Conservation (phyloP, 2,113 vertebrate genomes). For the Tiliqua scincoides region DNA sequence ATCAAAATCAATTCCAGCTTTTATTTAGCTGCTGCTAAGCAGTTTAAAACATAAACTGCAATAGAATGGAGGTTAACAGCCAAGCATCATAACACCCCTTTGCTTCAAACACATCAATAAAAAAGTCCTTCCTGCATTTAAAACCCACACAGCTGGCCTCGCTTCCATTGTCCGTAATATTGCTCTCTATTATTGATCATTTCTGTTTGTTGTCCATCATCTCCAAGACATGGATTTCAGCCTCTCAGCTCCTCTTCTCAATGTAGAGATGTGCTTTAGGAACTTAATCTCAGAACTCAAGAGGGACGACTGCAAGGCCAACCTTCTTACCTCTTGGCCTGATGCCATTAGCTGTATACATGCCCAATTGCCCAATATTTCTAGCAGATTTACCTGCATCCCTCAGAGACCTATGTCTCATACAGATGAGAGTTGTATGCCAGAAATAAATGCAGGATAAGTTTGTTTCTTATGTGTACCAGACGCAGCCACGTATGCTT, state of each 20-base stretch:
- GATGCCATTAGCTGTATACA: not conserved
- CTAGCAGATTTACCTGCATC: not conserved
- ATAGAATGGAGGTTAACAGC: conserved; percentile 66
- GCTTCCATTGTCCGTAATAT: conserved; percentile 19
- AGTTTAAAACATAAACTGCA: conserved; percentile 66
- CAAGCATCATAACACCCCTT: conserved; percentile 49
- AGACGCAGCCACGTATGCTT: no score
- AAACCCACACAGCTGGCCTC: not conserved
- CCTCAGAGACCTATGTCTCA: not conserved
- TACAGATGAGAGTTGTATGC: not conserved
- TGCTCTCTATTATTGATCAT: conserved; percentile 56
- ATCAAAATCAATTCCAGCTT: conserved; percentile 70
- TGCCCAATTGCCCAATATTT: not conserved
- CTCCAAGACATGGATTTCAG: conserved; percentile 47
- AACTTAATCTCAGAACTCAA: not conserved
- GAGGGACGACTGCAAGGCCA: not conserved
- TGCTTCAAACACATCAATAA: conserved; percentile 54
- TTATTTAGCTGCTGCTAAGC: conserved; percentile 63
- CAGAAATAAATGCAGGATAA: not conserved
- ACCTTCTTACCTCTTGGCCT: not conserved
- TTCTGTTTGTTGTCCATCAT: conserved; percentile 57
- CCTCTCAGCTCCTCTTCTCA: conserved; percentile 36
- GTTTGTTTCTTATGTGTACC: no score
- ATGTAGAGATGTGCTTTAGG: not conserved
- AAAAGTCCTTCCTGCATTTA: conserved; percentile 50